A percentile compares a stretch with the other conserved stretches of the same genome.
Conservation (phyloP, 2,113 vertebrate species). For the Oreochromis spilurus region DNA sequence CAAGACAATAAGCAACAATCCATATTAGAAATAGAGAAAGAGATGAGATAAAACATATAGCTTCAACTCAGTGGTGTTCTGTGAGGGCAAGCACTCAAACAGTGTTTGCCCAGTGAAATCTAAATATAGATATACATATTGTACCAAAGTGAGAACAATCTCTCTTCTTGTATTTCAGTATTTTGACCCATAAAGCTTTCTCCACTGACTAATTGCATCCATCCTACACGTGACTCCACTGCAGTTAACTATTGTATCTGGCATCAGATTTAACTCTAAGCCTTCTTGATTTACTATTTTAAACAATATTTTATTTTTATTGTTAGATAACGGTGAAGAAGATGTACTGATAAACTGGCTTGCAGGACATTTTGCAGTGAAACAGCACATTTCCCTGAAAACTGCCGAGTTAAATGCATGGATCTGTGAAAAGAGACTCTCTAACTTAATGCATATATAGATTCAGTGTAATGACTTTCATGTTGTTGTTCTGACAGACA, state of each 20-base stretch:
- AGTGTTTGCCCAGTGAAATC: neutral
- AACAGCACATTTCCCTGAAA: neutral
- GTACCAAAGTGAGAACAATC: neutral
- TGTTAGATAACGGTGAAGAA: neutral
- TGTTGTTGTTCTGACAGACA: neutral
- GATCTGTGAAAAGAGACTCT: neutral
- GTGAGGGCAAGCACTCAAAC: neutral
- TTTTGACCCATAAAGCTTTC: neutral
- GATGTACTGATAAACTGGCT: neutral
- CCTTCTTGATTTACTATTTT: neutral
- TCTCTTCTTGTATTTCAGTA: neutral
- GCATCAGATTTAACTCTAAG: neutral
- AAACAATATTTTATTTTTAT: neutral
- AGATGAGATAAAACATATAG: neutral
- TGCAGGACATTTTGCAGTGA: neutral
- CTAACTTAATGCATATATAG: neutral
- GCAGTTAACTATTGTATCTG: neutral
- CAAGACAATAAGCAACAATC: neutral
- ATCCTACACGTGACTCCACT: neutral
- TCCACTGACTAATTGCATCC: neutral
- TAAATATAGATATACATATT: neutral
- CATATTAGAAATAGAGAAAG: neutral
- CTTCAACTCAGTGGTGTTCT: neutral
- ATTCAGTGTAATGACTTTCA: neutral
- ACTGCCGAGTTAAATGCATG: fast-evolving